phyloP scores from a whole-genome alignment of 2,797 vertebrate species.

The Myripristis jacobus region DNA sequence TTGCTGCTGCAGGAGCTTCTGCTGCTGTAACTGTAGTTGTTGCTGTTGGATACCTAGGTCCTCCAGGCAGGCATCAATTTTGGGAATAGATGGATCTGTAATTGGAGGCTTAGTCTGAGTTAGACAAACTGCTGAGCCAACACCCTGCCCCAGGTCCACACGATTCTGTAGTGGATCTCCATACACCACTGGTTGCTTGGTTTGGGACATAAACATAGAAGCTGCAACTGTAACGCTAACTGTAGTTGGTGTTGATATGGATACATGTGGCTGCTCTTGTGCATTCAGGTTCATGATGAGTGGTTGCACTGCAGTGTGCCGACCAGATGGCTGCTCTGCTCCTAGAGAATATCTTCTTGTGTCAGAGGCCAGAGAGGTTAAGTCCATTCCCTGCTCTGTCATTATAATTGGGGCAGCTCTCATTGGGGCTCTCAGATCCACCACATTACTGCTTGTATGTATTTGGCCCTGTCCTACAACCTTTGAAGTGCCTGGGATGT shows the following conservation, averaged over 20 bases:
- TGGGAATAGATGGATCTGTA: conserved; percentile 81
- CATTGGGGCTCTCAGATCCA: conserved; percentile 92
- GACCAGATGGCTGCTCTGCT: conserved; percentile 86
- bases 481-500: conserved; percentile 86
- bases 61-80: conserved; percentile 88
- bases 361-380: conserved; percentile 95
- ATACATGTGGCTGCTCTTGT: conserved; percentile 92
- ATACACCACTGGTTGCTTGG: conserved; percentile 92
- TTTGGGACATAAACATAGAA: conserved; percentile 90
- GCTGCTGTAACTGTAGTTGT: conserved; percentile 85
- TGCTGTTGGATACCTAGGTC: conserved; percentile 88
- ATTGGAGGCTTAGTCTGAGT: conserved; percentile 89
- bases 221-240: conserved; percentile 91
- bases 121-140: conserved; percentile 93
- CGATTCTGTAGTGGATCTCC: conserved; percentile 96
- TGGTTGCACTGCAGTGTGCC: conserved; percentile 94
- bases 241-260: conserved; percentile 89
- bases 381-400: conserved; percentile 98
- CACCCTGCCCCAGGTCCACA: conserved; percentile 94
- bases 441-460: conserved; percentile 83
- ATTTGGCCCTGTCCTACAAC: conserved; percentile 88
- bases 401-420: conserved; percentile 95
- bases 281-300: conserved; percentile 97
- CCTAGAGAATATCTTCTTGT: conserved; percentile 93
- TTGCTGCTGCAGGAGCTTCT: conserved; percentile 83